Conservation (phyloP, 2,113 vertebrate species). For the Petrocephalus microphthalmus region DNA sequence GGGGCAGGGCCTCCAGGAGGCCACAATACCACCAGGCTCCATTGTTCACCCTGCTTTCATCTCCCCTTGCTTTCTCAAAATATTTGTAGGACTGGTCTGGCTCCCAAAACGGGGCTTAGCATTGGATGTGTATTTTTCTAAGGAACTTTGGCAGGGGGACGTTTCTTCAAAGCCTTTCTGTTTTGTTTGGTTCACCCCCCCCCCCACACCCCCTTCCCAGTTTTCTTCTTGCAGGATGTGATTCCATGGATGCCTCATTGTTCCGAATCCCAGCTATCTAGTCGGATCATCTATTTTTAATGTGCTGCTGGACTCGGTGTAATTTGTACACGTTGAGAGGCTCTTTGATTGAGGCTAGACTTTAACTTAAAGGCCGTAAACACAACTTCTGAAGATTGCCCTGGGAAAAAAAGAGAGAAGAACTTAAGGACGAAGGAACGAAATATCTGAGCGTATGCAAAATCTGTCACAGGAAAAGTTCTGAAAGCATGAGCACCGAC, state of each 20-base stretch:
- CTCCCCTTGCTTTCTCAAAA: conserved; percentile 14
- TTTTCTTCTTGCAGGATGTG: conserved; percentile 1
- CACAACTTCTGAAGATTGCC: neutral
- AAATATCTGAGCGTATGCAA: neutral
- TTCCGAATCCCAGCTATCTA: conserved; percentile 4
- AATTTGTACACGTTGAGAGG: conserved; percentile 20
- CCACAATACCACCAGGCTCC: neutral
- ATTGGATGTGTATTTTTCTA: conserved; percentile 20
- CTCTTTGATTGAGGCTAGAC: neutral
- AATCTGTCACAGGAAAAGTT: conserved; percentile 1
- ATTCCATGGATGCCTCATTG: conserved; percentile 8
- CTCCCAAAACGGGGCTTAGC: neutral
- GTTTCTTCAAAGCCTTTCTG: conserved; percentile 24
- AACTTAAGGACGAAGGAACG: neutral
- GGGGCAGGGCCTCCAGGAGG: neutral
- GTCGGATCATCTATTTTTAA: conserved; percentile 60
- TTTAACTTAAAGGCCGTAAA: neutral
- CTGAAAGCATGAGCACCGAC: neutral
- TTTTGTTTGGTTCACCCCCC: conserved; percentile 2
- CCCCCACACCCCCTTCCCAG: neutral
- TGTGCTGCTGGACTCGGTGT: conserved; percentile 55
- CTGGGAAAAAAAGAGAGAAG: neutral
- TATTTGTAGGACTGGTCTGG: conserved; percentile 14
- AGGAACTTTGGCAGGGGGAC: conserved; percentile 19
- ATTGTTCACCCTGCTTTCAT: conserved; percentile 24